Evolutionary conservation across 2,797 vertebrate species (phyloP), one percentile per base, ranked within the genome.

Genomic region (Moxostoma hubbsi): DNA sequence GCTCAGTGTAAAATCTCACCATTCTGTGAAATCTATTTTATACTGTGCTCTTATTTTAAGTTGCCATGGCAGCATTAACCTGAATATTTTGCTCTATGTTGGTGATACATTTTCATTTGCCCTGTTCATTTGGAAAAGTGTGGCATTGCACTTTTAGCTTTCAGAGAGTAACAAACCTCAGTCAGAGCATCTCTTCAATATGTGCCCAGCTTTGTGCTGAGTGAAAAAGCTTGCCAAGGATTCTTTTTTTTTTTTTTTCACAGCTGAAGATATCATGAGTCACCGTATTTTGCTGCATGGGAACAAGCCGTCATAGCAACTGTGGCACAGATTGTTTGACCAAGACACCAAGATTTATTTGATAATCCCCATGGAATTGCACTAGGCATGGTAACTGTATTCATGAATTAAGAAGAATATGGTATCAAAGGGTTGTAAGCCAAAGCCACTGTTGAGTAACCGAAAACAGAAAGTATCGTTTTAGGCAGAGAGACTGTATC

Each of bases 291-390:
- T 84, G 81, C 82, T 85, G 83, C 86, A 82, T 86, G 81, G 86
- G 86, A 88, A 87, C 89, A 85, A 84, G 87, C 87, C 89, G 86
- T 86, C 87, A 89, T 88, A 83, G 87, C 86, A 89, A 89, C 87
- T 71, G 82, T 70, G 83, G 59, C 77, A 79, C 82, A 77, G 67
- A 70, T 86, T 81, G 73, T 85, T 82, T 63, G 74, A 59, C 55
- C 18, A 59, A 80, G 74, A 66, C 9, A 64, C 70, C 55, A 70
- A 50, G 55, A 64, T 78, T 81, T 16, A 67, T 53, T 81, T 49
- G 7, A 47, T 75, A 82, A 81, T 84, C 70, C 70, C 82, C 11
- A 10, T 57, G 77, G 43, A 77, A 59, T 45, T 50, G 74, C 59
- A 62, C 51, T 59, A 62, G 71, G 24, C 66, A 67, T 2, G 7